Evolutionary conservation across 2,797 vertebrate genomes (phyloP), one percentile per base, ranked within the genome.

Genomic region (Glossophaga mutica): DNA sequence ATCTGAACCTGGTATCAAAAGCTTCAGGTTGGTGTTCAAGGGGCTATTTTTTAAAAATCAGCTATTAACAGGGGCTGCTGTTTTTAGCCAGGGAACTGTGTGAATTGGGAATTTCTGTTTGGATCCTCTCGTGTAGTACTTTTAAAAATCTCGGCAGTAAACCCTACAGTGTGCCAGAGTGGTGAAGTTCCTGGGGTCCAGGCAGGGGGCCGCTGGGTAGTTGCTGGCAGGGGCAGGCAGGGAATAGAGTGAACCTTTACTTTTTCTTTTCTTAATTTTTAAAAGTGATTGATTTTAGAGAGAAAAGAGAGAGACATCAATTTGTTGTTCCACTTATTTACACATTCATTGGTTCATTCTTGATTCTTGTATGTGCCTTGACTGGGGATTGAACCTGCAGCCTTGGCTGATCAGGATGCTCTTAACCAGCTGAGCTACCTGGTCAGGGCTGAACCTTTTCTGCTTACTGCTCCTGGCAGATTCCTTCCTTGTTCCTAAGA

Each of bases 11-110:
- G 52, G 24, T 50, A 62, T 85, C 32, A 92, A 32, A 76, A 76
- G 19, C 26, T 94, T 92, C 68, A 82, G 55, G 44, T 86, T 85
- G 68, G 10, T 86, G 19, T 86, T 79, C 8, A 52, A 68, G 34
- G 59, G 46, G 4, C 50, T 50, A 15, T 90, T 95, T 77, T 87
- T 94, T 91, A 81, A 50, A 57, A 86, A 85, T 92, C 73, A 42
- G n/a, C 57, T 94, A 48, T 85, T 79, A 86, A 65, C 15, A 73
- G 44, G 6, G 48, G 44, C 32, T 44, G 26, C 39, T 71, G 57
- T 76, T 90, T 92, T 89, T 82, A 83, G 15, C 32, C 70, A 50
- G 39, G 79, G 32, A 81, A 48, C 79, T 37, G 9, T 76, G 29
- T 59, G 65, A 87, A 87, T 57, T 74, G 9, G n/a, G 34, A 87